A percentile compares a stretch with the other conserved stretches of the same genome.
Conservation (phyloP, 2,888 invertebrate species). For the Cephus runcator region DNA sequence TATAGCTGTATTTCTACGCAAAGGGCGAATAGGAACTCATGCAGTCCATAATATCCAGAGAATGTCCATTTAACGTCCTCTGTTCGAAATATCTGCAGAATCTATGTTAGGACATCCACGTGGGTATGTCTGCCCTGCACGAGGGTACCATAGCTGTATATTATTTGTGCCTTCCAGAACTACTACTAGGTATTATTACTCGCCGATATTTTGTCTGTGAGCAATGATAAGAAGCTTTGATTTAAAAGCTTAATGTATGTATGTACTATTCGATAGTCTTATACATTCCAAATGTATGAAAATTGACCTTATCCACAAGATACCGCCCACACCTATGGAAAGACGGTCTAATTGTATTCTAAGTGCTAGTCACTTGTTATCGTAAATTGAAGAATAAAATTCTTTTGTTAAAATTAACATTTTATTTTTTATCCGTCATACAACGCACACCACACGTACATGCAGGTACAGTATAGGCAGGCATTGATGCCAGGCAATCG, state of each 20-base stretch:
- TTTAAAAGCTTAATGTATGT: conserved; percentile 7
- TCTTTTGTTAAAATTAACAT: conserved; percentile 50
- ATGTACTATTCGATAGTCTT: conserved; percentile 4
- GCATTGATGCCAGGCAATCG: neutral
- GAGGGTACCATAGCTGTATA: conserved; percentile 3
- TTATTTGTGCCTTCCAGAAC: conserved; percentile 14
- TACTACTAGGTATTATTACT: neutral
- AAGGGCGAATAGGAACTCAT: neutral
- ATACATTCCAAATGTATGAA: conserved; percentile 19
- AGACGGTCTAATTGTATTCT: conserved; percentile 40
- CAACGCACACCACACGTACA: neutral
- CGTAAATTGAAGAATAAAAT: conserved; percentile 59
- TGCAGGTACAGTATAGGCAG: neutral
- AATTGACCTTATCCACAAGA: conserved; percentile 6
- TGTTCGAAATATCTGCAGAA: neutral
- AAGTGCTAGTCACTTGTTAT: conserved; percentile 65
- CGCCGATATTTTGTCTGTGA: neutral
- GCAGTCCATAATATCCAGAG: neutral
- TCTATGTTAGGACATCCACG: neutral
- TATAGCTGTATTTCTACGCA: neutral
- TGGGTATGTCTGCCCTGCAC: neutral
- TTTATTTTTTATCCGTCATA: neutral
- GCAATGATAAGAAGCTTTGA: neutral
- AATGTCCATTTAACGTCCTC: neutral
- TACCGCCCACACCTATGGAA: conserved; percentile 6